Conservation (phyloP, 1,140 invertebrate species). For the Formica exsecta region DNA sequence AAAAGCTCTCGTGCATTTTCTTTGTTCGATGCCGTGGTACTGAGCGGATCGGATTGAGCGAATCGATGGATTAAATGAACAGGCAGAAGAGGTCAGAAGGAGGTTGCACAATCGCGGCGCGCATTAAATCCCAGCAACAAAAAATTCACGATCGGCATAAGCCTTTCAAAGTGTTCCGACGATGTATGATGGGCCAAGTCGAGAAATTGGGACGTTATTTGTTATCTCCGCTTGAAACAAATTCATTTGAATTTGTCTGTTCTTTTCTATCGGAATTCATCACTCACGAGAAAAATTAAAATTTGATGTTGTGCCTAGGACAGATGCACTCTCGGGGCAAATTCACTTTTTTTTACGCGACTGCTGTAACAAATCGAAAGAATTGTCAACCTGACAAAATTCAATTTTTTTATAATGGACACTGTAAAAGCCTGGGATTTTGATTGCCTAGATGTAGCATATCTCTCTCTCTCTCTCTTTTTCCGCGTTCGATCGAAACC, state of each 20-base stretch:
- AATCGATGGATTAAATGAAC: constrained; percentile 66
- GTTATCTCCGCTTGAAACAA: constrained; percentile 37
- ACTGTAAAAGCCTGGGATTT: constrained; percentile 44
- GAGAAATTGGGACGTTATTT: constrained; percentile 53
- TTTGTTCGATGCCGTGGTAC: constrained; percentile 19
- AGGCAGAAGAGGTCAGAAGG: constrained; percentile 25
- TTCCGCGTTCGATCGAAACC: constrained; percentile 16
- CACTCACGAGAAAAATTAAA: constrained; percentile 34
- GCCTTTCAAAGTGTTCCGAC: constrained; percentile 57
- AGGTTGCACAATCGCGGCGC: constrained; percentile 54
- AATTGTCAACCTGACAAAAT: constrained; percentile 50
- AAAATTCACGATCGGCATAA: constrained; percentile 53
- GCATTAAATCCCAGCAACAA: constrained; percentile 45
- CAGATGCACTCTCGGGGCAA: neutral
- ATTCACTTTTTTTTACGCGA: constrained; percentile 26
- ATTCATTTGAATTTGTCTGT: constrained; percentile 44
- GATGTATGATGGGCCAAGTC: constrained; percentile 17
- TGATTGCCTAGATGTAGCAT: constrained; percentile 9
- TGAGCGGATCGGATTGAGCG: constrained; percentile 43
- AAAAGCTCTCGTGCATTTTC: constrained; percentile 52
- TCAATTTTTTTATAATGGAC: constrained; percentile 59
- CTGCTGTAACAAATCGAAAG: constrained; percentile 49
- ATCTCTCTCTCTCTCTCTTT: neutral
- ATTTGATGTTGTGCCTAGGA: neutral
- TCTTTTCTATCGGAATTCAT: neutral